Evolutionary conservation across 1,140 invertebrate genomes (phyloP).

Genomic region (Cardiocondyla obscurior): DNA sequence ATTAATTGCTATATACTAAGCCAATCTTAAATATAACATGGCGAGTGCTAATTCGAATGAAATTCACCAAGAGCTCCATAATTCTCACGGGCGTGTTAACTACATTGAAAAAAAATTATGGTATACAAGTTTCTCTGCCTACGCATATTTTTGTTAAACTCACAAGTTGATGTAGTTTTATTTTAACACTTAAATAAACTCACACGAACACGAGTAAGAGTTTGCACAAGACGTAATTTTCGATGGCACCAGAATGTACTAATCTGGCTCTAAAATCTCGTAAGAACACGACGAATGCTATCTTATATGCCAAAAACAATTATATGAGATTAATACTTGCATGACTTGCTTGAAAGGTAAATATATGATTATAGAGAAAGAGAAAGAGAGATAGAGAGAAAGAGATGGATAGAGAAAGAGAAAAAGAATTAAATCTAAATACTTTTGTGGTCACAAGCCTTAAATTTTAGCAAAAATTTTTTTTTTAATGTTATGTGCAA

Average conservation of each 20-base stretch:
- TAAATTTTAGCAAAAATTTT: constrained; percentile 76
- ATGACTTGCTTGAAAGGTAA: constrained; percentile 59
- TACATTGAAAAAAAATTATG: constrained; percentile 16
- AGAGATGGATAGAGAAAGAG: constrained; percentile 21
- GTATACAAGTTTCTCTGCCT: not conserved
- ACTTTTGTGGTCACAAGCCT: constrained; percentile 75
- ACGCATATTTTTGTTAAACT: constrained; percentile 10
- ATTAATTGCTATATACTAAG: constrained; percentile 16
- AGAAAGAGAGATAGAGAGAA: not conserved
- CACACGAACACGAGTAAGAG: constrained; percentile 26
- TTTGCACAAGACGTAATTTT: constrained; percentile 28
- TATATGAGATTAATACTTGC: constrained; percentile 54
- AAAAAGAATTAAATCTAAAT: constrained; percentile 75
- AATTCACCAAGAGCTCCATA: not conserved
- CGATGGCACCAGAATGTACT: not conserved
- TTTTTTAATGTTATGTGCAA: constrained; percentile 77
- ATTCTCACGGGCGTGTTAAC: not conserved
- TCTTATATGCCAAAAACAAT: constrained; percentile 55
- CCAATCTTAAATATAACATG: not conserved
- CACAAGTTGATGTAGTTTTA: constrained; percentile 15
- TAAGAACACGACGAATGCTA: constrained; percentile 46
- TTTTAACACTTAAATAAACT: constrained; percentile 17
- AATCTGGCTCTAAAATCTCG: constrained; percentile 31
- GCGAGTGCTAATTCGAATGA: not conserved
- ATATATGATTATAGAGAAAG: constrained; percentile 62